Percentiles rank a stretch among this genome's conserved stretches.
These are phyloP conservation scores for Corydoras sp. DNA, from an alignment of 2,113 vertebrate genomes.

Conservation along the genomic window DNA sequence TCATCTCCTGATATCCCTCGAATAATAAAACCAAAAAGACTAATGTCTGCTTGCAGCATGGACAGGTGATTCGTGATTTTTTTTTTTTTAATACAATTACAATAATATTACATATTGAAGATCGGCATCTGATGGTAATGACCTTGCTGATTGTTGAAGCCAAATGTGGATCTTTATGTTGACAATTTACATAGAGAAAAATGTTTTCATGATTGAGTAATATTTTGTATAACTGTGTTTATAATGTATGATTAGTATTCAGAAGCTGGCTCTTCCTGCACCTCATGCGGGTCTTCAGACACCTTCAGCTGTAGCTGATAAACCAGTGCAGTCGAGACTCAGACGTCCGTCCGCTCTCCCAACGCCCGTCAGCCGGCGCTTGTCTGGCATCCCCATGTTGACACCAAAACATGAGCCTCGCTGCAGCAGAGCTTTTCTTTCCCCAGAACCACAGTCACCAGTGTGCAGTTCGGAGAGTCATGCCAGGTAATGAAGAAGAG, in stretches of 20 bases:
- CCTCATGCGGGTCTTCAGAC: constrained; percentile 38
- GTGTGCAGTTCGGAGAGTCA: neutral
- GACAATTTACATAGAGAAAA: too few species aligned
- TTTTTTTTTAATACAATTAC: too few species aligned
- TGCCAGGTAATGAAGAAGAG: constrained; percentile 14
- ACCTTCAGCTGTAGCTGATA: constrained; percentile 38
- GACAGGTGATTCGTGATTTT: constrained; percentile 66
- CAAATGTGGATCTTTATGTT: too few species aligned
- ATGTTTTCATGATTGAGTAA: too few species aligned
- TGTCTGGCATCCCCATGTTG: constrained; percentile 57
- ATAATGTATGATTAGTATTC: constrained; percentile 49
- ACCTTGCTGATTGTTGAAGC: too few species aligned
- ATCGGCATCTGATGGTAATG: too few species aligned
- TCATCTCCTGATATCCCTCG: constrained; percentile 50
- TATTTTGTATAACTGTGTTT: neutral
- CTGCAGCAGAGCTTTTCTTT: constrained; percentile 4
- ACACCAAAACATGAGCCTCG: constrained; percentile 57
- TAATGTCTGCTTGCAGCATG: constrained; percentile 51
- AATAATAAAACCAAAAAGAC: constrained; percentile 53
- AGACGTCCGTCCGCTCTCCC: constrained; percentile 67
- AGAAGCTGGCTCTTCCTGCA: constrained; percentile 48
- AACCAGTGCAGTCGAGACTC: constrained; percentile 53
- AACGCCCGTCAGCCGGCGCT: constrained; percentile 62
- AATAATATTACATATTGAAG: too few species aligned
- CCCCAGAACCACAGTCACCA: constrained; percentile 42